A percentile compares a stretch with the other conserved stretches of the same genome.
Evolutionary conservation across 2,113 vertebrate species (phyloP).

Genomic region (Nycticryphes semicollaris): DNA sequence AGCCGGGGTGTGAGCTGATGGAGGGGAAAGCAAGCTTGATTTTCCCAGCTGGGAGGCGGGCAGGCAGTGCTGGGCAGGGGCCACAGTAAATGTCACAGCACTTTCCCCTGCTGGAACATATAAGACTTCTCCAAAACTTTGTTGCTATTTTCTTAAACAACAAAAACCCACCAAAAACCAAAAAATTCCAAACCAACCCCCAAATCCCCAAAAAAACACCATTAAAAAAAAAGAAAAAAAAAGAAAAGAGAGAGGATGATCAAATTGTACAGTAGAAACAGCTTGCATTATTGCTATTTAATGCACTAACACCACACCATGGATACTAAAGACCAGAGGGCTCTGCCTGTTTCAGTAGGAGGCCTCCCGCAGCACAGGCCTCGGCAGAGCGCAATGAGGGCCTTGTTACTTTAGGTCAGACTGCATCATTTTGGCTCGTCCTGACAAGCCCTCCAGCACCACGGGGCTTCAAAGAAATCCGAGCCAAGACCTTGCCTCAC

Average conservation of each 20-base stretch:
- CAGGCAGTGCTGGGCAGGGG: neutral
- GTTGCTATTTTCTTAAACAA: neutral
- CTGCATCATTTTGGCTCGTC: neutral
- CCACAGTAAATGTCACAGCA: neutral
- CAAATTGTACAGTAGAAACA: neutral
- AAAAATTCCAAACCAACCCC: too few relatives aligned
- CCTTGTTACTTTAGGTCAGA: neutral
- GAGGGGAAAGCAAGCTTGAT: neutral
- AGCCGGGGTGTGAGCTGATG: neutral
- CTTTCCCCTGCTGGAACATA: neutral
- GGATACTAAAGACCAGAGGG: neutral
- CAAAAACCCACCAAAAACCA: neutral
- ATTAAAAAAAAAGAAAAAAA: neutral
- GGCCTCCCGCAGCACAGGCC: neutral
- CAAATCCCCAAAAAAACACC: too few relatives aligned
- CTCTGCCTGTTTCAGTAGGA: neutral
- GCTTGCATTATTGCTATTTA: neutral
- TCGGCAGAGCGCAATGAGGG: neutral
- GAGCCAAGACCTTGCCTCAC: neutral
- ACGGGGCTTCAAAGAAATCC: neutral
- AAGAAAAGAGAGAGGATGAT: neutral
- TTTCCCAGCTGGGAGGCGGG: slow-evolving; percentile 7
- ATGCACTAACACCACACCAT: neutral
- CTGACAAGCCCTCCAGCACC: neutral
- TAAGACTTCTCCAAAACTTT: neutral